These are phyloP conservation scores for Chrysoperla carnea DNA, from an alignment of 1,140 invertebrate species.

Conservation along the genomic window DNA sequence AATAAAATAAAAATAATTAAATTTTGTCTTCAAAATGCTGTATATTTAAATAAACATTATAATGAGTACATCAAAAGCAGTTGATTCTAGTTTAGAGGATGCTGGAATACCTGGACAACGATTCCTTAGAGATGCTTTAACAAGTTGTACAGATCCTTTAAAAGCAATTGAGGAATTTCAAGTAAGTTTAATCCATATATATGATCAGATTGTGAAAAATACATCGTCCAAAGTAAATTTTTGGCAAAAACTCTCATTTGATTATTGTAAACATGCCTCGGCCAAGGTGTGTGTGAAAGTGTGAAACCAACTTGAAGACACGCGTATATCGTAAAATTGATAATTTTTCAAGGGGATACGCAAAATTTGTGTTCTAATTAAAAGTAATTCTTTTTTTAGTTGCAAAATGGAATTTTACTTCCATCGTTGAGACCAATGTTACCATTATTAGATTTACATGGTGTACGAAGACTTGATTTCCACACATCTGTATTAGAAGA, in stretches of 20 bases:
- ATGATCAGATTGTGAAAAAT: conserved; percentile 1
- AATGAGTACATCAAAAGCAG: not conserved
- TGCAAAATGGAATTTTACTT: conserved; percentile 85
- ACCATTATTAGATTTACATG: conserved; percentile 85
- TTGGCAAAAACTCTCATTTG: no score
- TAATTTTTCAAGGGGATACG: no score
- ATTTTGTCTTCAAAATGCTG: no score
- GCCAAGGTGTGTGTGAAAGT: no score
- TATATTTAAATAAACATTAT: not conserved
- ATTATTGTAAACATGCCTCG: no score
- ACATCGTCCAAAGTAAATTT: no score
- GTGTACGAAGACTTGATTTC: conserved; percentile 80
- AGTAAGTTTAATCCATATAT: conserved; percentile 25
- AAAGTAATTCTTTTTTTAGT: conserved; percentile 29
- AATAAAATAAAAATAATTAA: no score
- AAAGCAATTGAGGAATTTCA: conserved; percentile 97
- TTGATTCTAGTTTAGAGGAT: conserved; percentile 49
- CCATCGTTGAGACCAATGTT: conserved; percentile 87
- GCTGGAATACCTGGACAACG: conserved; percentile 82
- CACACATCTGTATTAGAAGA: conserved; percentile 91
- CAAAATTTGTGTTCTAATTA: no score
- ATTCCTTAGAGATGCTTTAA: conserved; percentile 77
- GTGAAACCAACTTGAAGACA: no score
- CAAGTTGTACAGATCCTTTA: conserved; percentile 87
- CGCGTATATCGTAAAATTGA: no score